phyloP scores from a whole-genome alignment of 2,888 invertebrate species.

The Oconnorella tubifera region DNA sequence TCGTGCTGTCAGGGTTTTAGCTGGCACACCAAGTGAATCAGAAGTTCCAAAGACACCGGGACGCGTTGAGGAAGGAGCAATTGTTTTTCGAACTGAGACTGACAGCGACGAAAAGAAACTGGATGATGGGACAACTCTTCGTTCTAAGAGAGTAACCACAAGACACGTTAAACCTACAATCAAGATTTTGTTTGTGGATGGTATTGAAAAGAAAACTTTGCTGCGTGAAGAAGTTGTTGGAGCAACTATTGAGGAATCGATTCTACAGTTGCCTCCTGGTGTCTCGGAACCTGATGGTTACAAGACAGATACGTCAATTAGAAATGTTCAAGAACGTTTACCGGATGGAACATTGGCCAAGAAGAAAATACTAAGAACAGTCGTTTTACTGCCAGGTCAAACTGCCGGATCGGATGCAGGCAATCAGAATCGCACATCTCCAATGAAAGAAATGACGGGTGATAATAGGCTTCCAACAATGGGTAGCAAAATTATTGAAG shows the following conservation, averaged over 20 bases:
- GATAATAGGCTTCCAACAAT: neutral
- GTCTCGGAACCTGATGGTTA: neutral
- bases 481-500: conserved; percentile 8
- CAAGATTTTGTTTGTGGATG: conserved; percentile 7
- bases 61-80: conserved; percentile 8
- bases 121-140: conserved; percentile 13
- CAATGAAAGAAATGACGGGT: neutral
- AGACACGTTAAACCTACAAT: conserved; percentile 15
- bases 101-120: conserved; percentile 13
- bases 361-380: neutral
- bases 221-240: conserved; percentile 12
- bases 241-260: conserved; percentile 12
- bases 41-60: neutral
- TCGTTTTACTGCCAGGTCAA: conserved; percentile 3
- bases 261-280: conserved; percentile 15
- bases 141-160: conserved; percentile 8
- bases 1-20: neutral
- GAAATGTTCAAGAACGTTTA: neutral
- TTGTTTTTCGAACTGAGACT: conserved; percentile 5
- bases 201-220: neutral
- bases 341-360: conserved; percentile 5
- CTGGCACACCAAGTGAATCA: neutral
- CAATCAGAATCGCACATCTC: neutral
- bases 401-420: neutral
- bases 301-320: conserved; percentile 2